phyloP scores from a whole-genome alignment of 2,113 vertebrate genomes.

The Ifrita kowaldi region DNA sequence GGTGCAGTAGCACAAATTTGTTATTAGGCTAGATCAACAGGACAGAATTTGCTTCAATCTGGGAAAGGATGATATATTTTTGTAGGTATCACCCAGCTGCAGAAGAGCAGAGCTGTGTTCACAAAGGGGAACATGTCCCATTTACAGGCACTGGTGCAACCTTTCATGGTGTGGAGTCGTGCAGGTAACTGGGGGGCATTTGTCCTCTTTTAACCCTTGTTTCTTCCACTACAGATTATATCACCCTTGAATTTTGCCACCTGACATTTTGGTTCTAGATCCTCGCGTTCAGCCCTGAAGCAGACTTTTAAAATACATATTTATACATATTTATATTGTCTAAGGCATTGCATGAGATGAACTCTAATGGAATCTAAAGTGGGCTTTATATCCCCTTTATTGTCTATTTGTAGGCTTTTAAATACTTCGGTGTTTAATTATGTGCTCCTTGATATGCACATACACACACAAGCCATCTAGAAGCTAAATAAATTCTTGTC shows the following conservation, averaged over 20 bases:
- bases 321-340: neutral
- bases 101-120: neutral
- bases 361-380: neutral
- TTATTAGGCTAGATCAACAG: neutral
- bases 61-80: neutral
- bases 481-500: neutral
- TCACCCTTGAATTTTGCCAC: neutral
- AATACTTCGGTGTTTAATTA: neutral
- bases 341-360: neutral
- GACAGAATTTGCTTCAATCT: neutral
- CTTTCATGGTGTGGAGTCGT: neutral
- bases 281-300: neutral
- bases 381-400: neutral
- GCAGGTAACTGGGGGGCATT: neutral
- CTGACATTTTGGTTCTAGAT: neutral
- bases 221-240: neutral
- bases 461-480: neutral
- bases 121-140: accelerated
- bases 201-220: neutral
- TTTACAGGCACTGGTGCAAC: neutral
- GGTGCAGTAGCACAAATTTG: neutral
- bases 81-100: neutral
- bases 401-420: neutral
- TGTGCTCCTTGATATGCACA: neutral
- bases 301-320: neutral